Conservation (phyloP, 64 coral and sea anemone species). For the Pocillopora damicornis region DNA sequence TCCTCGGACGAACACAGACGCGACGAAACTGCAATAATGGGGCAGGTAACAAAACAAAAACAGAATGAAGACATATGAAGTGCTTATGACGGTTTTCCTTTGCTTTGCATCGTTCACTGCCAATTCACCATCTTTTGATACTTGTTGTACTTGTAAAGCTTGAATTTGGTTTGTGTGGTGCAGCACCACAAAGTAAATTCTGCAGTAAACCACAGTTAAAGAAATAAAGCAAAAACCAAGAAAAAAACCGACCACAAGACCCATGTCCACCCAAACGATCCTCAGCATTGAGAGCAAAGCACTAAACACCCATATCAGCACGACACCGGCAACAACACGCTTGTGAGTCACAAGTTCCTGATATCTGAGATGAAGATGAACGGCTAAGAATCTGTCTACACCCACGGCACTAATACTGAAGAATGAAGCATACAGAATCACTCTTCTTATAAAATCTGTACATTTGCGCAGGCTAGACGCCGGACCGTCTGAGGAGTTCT, state of each 20-base stretch:
- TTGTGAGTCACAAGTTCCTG: no score
- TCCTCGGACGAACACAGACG: neutral
- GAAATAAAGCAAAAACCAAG: neutral
- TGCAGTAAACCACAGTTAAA: neutral
- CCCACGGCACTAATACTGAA: no score
- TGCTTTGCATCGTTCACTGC: neutral
- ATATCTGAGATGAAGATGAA: no score
- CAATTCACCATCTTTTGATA: neutral
- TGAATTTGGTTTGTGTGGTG: neutral
- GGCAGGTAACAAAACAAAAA: neutral
- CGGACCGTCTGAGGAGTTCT: no score
- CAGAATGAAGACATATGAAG: neutral
- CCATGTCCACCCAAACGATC: no score
- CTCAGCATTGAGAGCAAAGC: neutral
- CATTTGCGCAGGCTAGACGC: no score
- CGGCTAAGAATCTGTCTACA: no score
- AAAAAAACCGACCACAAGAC: neutral
- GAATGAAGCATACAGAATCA: no score
- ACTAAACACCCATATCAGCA: neutral
- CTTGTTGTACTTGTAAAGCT: neutral
- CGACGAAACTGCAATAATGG: neutral
- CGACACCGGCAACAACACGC: neutral
- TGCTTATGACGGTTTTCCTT: neutral
- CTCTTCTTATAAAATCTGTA: no score
- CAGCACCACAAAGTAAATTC: neutral